These are phyloP conservation scores for Epizoanthus rinbou DNA, from an alignment of 92 coral and sea anemone species.

Conservation along the genomic window DNA sequence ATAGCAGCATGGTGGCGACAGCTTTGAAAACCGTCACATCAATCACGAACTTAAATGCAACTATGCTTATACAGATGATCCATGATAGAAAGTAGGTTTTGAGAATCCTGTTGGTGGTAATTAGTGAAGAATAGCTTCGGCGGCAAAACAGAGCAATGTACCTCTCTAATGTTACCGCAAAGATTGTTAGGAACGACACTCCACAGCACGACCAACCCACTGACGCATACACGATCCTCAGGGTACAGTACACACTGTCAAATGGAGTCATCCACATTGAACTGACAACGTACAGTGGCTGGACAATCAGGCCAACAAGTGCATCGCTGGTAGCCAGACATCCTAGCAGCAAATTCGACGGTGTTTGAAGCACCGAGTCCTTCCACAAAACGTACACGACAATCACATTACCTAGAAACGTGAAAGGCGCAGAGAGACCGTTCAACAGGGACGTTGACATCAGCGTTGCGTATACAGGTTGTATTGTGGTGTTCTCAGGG, in stretches of 20 bases:
- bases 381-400: slow-evolving; percentile 23
- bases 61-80: background rate
- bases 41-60: background rate
- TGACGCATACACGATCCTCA: slow-evolving; percentile 14
- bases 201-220: slow-evolving; percentile 35
- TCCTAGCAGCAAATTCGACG: slow-evolving; percentile 14
- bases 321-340: slow-evolving; percentile 31
- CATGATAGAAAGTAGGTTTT: slow-evolving; percentile 1
- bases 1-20: background rate
- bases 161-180: slow-evolving; percentile 3
- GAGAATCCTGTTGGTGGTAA: background rate
- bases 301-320: slow-evolving; percentile 19
- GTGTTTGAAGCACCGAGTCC: slow-evolving; percentile 19
- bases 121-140: background rate
- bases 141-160: slow-evolving; percentile 28
- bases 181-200: slow-evolving; percentile 23
- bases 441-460: slow-evolving; percentile 9
- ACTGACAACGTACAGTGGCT: slow-evolving; percentile 3
- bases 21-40: background rate
- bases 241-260: background rate
- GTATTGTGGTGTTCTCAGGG: background rate
- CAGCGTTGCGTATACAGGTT: slow-evolving; percentile 2
- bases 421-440: slow-evolving; percentile 13
- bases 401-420: slow-evolving; percentile 14
- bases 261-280: slow-evolving; percentile 15